Conservation (phyloP, 64 coral and sea anemone genomes). For the Porites australiensis region DNA sequence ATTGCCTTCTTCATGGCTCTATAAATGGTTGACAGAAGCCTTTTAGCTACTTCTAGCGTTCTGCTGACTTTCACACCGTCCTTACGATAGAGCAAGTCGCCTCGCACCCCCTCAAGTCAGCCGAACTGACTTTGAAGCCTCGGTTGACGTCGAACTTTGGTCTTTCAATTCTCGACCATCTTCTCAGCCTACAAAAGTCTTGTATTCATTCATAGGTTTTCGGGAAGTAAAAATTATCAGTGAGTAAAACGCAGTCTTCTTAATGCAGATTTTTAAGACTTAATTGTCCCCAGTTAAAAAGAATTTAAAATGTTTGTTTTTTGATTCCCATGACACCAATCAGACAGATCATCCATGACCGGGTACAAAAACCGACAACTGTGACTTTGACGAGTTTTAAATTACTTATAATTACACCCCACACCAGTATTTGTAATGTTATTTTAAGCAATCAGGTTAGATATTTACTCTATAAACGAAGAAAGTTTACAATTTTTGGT, state of each 20-base stretch:
- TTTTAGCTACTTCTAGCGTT: not conserved
- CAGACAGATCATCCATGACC: not conserved
- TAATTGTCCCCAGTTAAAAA: not conserved
- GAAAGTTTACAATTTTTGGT: too few species aligned
- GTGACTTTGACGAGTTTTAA: not conserved
- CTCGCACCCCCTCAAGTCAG: too few species aligned
- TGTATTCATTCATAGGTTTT: too few species aligned
- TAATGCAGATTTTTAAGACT: too few species aligned
- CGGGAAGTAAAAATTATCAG: not conserved
- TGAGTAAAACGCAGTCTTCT: too few species aligned
- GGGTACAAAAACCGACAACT: not conserved
- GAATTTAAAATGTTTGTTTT: conserved; percentile 23
- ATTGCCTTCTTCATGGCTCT: conserved; percentile 22
- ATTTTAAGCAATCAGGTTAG: not conserved
- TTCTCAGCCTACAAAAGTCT: too few species aligned
- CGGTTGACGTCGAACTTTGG: not conserved
- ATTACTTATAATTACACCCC: not conserved
- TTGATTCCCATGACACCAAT: not conserved
- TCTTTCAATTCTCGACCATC: not conserved
- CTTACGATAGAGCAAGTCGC: too few species aligned
- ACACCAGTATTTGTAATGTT: not conserved
- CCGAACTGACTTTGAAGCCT: too few species aligned
- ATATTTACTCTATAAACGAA: too few species aligned
- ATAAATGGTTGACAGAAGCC: not conserved
- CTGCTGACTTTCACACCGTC: too few species aligned